Percentiles rank a stretch among this genome's conserved stretches.
These are phyloP conservation scores for Anomalospiza imberbis DNA, from an alignment of 2,797 vertebrate genomes.

Conservation along the genomic window DNA sequence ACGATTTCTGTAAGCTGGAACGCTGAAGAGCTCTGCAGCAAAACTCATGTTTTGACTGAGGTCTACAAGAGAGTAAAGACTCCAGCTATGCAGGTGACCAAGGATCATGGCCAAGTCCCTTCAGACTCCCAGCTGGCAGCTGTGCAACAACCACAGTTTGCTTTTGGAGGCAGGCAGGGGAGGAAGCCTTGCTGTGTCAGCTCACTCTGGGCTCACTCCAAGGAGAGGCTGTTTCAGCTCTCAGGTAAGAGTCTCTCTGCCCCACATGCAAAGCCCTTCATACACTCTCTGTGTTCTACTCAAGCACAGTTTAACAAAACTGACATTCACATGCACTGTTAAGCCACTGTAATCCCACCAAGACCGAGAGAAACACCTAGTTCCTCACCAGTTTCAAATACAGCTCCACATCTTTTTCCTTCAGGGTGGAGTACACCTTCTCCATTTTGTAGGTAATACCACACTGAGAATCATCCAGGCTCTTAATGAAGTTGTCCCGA, in stretches of 20 bases:
- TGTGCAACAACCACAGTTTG: background rate
- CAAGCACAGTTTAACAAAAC: background rate
- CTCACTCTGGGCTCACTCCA: background rate
- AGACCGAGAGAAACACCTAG: background rate
- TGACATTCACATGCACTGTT: background rate
- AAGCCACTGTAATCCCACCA: background rate
- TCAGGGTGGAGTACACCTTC: constrained; percentile 92
- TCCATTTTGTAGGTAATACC: constrained; percentile 99
- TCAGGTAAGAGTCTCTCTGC: background rate
- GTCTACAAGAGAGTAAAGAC: background rate
- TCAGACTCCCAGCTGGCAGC: background rate
- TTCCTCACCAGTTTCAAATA: constrained; percentile 89
- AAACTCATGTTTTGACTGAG: background rate
- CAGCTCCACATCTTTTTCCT: constrained; percentile 91
- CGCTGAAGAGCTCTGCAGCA: background rate
- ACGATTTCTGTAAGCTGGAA: background rate
- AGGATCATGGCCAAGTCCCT: background rate
- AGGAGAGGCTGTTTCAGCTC: background rate
- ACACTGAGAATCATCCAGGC: constrained; percentile 95
- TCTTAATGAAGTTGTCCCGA: constrained; percentile 98
- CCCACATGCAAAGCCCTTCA: background rate
- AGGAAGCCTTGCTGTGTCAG: constrained; percentile 29
- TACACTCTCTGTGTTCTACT: background rate
- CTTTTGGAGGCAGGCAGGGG: background rate
- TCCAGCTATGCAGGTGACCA: background rate